Conservation (phyloP, 2,888 invertebrate species). For the Glyphotaelius pellucidus region DNA sequence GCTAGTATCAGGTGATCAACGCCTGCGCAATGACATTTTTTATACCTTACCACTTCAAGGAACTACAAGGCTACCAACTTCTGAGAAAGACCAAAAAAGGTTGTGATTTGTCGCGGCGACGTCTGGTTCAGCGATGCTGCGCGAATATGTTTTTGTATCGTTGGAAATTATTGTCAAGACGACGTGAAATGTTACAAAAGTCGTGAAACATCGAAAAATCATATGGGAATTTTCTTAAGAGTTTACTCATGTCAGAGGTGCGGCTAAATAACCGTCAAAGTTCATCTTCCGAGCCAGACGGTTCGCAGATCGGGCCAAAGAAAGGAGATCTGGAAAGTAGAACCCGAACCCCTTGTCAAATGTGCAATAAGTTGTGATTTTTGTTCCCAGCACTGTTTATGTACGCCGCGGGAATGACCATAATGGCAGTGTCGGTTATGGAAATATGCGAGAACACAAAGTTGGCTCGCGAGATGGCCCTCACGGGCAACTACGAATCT, state of each 20-base stretch:
- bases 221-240: slow-evolving; percentile 32
- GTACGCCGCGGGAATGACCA: slow-evolving; percentile 78
- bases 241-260: slow-evolving; percentile 56
- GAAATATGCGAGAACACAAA: slow-evolving; percentile 97
- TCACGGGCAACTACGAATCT: slow-evolving; percentile 97
- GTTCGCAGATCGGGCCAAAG: slow-evolving; percentile 39
- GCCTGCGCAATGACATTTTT: slow-evolving; percentile 62
- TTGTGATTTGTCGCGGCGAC: slow-evolving; percentile 61
- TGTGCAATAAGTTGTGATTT: slow-evolving; percentile 51
- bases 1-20: slow-evolving; percentile 57
- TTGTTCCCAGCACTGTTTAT: slow-evolving; percentile 57
- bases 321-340: slow-evolving; percentile 37
- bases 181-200: slow-evolving; percentile 54
- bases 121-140: slow-evolving; percentile 36
- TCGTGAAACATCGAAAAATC: slow-evolving; percentile 31
- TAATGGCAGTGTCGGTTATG: slow-evolving; percentile 92
- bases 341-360: slow-evolving; percentile 50
- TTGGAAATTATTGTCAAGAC: slow-evolving; percentile 59
- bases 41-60: slow-evolving; percentile 2
- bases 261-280: slow-evolving; percentile 56
- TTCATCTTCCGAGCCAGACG: slow-evolving; percentile 39
- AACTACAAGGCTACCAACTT: slow-evolving; percentile 58
- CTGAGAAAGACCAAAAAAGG: slow-evolving; percentile 61
- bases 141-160: slow-evolving; percentile 58
- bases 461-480: slow-evolving; percentile 95